phyloP scores from a whole-genome alignment of 2,113 vertebrate species.

The Mesoclemmys tuberculata region DNA sequence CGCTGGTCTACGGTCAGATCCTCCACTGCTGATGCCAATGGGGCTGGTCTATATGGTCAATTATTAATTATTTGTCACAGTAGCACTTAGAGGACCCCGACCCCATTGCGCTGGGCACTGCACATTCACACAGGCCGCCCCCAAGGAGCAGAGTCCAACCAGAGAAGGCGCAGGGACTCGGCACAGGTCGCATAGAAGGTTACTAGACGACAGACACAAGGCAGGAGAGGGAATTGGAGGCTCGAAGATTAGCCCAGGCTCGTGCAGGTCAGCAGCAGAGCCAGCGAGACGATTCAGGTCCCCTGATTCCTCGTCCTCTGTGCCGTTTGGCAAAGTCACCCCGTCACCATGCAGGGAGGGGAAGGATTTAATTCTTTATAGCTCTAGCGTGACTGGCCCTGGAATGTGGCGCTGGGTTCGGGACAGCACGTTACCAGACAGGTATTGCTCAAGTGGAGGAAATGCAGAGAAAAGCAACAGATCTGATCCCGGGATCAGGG shows the following conservation, averaged over 20 bases:
- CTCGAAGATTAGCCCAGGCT: neutral
- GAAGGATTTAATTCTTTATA: neutral
- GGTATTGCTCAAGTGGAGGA: neutral
- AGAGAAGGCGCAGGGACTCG: neutral
- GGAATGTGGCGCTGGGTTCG: neutral
- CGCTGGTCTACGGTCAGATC: neutral
- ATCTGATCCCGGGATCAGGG: rapidly evolving
- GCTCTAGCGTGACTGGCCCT: neutral
- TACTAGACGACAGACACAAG: neutral
- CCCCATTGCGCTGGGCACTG: neutral
- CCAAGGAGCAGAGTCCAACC: neutral
- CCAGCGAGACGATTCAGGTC: neutral
- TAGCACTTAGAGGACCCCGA: neutral
- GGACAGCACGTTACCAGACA: neutral
- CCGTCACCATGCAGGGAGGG: neutral
- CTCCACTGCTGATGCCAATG: neutral
- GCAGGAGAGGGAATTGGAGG: neutral
- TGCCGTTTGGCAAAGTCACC: no score
- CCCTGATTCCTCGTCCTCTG: neutral
- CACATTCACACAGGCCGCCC: neutral
- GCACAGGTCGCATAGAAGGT: neutral
- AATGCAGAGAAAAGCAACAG: neutral
- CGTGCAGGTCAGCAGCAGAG: neutral
- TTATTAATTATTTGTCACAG: neutral
- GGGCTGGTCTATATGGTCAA: neutral